These are phyloP conservation scores for Orchesella cincta DNA, from an alignment of 1,140 invertebrate species.

Conservation along the genomic window DNA sequence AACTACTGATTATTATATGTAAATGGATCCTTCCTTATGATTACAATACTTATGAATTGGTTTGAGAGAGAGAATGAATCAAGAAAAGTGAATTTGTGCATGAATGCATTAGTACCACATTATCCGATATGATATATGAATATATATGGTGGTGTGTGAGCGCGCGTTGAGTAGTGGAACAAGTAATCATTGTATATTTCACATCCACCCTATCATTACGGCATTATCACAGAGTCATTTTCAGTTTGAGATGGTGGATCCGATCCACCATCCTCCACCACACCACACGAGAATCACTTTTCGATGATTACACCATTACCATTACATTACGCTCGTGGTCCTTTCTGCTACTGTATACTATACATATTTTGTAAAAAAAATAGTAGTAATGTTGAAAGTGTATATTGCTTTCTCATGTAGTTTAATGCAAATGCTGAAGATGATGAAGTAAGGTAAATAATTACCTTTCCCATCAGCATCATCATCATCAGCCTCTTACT, in stretches of 20 bases:
- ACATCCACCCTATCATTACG: conserved; percentile 21
- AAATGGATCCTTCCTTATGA: background rate
- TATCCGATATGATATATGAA: background rate
- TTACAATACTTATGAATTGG: background rate
- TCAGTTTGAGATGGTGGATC: background rate
- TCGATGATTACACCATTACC: background rate
- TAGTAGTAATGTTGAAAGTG: background rate
- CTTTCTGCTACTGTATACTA: background rate
- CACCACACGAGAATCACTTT: background rate
- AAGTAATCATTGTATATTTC: conserved; percentile 28
- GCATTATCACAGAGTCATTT: background rate
- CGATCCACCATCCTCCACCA: background rate
- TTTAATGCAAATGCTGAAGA: conserved; percentile 12
- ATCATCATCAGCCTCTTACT: background rate
- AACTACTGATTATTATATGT: conserved; percentile 7
- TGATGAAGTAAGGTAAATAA: conserved; percentile 19
- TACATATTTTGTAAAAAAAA: background rate
- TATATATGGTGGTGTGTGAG: background rate
- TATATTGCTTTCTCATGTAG: background rate
- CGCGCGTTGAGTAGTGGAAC: conserved; percentile 11
- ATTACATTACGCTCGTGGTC: background rate
- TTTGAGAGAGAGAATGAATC: conserved; percentile 1
- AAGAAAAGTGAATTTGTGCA: background rate
- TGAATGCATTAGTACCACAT: background rate
- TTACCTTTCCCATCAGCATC: conserved; percentile 14